Conservation (phyloP, 2,113 vertebrate species). For the Hydropotes inermis region DNA sequence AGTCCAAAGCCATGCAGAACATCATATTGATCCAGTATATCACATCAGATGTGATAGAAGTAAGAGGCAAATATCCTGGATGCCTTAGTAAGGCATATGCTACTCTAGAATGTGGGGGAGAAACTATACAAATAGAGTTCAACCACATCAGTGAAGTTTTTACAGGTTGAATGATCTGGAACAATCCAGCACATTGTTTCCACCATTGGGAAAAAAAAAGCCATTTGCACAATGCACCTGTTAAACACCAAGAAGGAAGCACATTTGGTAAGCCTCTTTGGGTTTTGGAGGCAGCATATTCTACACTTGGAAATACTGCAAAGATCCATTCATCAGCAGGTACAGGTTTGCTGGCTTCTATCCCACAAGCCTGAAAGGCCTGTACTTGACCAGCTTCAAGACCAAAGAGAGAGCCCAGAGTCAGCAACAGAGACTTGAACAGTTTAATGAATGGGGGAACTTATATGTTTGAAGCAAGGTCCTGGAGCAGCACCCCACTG, state of each 20-base stretch:
- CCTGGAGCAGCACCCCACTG: neutral
- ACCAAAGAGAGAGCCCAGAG: neutral
- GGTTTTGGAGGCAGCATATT: neutral
- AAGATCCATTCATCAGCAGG: neutral
- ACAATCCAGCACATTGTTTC: neutral
- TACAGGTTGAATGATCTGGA: neutral
- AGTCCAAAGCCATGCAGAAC: neutral
- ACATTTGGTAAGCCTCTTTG: neutral
- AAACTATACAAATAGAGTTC: neutral
- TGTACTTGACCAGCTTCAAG: neutral
- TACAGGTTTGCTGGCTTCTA: neutral
- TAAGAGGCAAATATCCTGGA: neutral
- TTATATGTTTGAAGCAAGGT: neutral
- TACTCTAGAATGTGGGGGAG: neutral
- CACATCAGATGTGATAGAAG: neutral
- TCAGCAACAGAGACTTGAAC: neutral
- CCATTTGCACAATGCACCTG: neutral
- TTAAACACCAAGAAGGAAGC: neutral
- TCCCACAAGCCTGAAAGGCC: neutral
- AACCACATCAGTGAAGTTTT: neutral
- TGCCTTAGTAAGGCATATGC: neutral
- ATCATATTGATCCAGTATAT: neutral
- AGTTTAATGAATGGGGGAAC: neutral
- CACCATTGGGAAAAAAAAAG: neutral
- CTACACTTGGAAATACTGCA: neutral